Conservation (phyloP, 92 coral and sea anemone genomes). For the Epizoanthus stellaris region DNA sequence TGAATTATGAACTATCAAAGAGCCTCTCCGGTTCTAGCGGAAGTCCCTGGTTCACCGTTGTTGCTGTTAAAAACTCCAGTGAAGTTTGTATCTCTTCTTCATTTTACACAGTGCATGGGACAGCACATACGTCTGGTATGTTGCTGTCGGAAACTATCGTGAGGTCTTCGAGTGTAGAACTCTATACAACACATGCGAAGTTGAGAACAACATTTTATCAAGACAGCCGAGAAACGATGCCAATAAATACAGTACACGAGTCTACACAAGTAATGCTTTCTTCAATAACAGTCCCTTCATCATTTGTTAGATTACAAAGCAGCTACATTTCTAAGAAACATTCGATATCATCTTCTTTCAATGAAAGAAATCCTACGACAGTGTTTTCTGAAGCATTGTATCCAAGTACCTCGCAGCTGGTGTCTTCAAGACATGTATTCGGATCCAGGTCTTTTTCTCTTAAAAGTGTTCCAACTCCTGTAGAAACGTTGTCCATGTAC, state of each 20-base stretch:
- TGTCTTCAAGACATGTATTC: background rate
- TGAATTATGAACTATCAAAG: constrained; percentile 4
- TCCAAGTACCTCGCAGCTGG: background rate
- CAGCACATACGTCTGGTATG: background rate
- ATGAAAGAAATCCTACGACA: background rate
- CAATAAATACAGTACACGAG: background rate
- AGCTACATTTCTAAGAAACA: background rate
- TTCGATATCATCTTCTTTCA: background rate
- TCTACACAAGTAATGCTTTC: background rate
- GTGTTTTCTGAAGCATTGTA: background rate
- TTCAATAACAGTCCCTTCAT: background rate
- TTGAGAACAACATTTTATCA: background rate
- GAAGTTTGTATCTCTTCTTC: constrained; percentile 18
- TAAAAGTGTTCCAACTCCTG: background rate
- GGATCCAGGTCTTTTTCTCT: background rate
- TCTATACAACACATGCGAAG: background rate
- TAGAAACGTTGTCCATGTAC: background rate
- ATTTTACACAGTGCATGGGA: background rate
- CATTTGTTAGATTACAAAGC: background rate
- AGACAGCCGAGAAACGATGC: background rate
- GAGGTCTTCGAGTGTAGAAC: background rate
- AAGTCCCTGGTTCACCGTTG: background rate
- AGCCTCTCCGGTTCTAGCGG: background rate
- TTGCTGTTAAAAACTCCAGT: background rate
- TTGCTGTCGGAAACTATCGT: too few species aligned